Evolutionary conservation across 2,888 invertebrate species (phyloP).

Genomic region (Calameuta pallipes): DNA sequence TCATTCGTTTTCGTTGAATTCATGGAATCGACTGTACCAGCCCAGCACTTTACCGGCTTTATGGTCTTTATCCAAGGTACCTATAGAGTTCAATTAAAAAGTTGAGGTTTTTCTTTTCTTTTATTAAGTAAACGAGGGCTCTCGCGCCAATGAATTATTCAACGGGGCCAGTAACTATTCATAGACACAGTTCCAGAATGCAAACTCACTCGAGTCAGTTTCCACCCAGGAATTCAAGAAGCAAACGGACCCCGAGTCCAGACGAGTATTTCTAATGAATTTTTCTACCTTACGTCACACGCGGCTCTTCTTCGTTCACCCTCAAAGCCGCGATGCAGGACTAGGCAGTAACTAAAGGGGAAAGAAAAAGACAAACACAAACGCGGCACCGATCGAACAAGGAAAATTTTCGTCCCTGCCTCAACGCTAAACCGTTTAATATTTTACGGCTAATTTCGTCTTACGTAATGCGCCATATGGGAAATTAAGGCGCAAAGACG

Average conservation of each 20-base stretch:
- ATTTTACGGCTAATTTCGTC: constrained; percentile 1
- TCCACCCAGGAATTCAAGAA: not conserved
- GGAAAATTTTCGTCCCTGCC: not conserved
- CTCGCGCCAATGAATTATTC: constrained; percentile 1
- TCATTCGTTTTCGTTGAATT: not conserved
- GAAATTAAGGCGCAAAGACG: not conserved
- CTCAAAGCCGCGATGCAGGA: not conserved
- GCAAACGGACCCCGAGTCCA: not conserved
- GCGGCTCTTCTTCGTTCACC: not conserved
- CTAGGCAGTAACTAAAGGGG: not conserved
- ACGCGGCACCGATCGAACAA: not conserved
- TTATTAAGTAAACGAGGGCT: not conserved
- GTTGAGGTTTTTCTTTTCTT: not conserved
- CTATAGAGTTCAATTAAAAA: not conserved
- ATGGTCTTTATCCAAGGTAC: not conserved
- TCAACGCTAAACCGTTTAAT: not conserved
- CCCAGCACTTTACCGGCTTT: not conserved
- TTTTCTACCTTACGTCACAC: not conserved
- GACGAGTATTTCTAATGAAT: not conserved
- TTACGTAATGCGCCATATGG: not conserved
- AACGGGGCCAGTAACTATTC: not conserved
- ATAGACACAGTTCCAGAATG: not conserved
- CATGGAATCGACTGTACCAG: not conserved
- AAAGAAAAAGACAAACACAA: not conserved
- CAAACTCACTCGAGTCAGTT: not conserved